Evolutionary conservation across 2,797 vertebrate genomes (phyloP).

Genomic region (Cryptoprocta ferox): DNA sequence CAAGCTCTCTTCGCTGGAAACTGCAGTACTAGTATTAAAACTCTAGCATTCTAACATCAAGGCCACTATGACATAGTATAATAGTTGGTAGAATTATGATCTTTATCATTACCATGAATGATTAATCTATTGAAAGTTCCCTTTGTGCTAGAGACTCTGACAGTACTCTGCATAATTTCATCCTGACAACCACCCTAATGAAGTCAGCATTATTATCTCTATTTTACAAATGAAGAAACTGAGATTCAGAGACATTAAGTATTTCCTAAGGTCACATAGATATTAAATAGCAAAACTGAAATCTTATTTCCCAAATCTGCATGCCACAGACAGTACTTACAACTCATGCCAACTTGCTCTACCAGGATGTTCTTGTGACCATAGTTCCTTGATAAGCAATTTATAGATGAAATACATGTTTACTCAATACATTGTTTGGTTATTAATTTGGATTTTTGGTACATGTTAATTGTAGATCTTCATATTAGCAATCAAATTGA

Average conservation of each 20-base stretch:
- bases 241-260: not conserved
- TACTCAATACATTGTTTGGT: not conserved
- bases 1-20: not conserved
- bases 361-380: not conserved
- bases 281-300: not conserved
- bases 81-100: not conserved
- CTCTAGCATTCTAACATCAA: not conserved
- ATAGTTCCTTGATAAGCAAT: not conserved
- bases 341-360: not conserved
- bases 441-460: not conserved
- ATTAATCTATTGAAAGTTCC: not conserved
- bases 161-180: not conserved
- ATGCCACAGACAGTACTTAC: not conserved
- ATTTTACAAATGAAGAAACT: not conserved
- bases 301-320: not conserved
- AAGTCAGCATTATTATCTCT: not conserved
- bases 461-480: not conserved
- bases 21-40: not conserved
- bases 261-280: not conserved
- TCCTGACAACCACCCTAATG: not conserved
- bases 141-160: not conserved
- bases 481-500: not conserved
- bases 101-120: not conserved
- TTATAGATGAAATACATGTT: not conserved
- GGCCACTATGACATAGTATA: not conserved